Evolutionary conservation across 2,113 vertebrate genomes (phyloP).

Genomic region (Myotis davidii): DNA sequence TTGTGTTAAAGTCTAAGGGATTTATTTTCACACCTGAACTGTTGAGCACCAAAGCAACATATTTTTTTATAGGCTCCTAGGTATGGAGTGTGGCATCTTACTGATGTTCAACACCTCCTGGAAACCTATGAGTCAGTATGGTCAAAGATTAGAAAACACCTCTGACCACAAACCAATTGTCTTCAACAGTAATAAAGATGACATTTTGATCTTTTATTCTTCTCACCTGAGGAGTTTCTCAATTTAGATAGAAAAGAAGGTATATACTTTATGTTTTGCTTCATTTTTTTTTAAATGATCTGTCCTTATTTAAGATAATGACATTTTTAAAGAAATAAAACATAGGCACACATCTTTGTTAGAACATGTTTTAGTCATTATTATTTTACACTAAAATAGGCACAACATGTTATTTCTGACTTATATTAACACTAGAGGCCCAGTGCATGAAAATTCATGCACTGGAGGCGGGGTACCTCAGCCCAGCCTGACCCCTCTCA

Average conservation of each 20-base stretch:
- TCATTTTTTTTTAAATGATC: neutral
- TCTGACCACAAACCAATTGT: neutral
- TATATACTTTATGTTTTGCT: neutral
- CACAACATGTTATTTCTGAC: neutral
- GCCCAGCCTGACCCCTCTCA: too few species aligned
- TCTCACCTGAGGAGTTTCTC: neutral
- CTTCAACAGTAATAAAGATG: neutral
- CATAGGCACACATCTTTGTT: neutral
- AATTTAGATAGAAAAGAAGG: neutral
- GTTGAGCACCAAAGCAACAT: neutral
- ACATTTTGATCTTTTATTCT: neutral
- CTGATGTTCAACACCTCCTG: neutral
- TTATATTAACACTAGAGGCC: neutral
- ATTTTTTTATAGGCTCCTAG: neutral
- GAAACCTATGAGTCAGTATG: neutral
- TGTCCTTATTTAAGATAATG: neutral
- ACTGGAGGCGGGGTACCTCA: too few species aligned
- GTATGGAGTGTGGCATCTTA: neutral
- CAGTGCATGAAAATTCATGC: too few species aligned
- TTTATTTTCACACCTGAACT: neutral
- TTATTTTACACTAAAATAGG: conserved; percentile 12
- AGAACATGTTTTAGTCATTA: neutral
- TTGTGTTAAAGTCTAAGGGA: neutral
- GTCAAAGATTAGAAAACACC: neutral
- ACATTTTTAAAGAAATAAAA: neutral